These are phyloP conservation scores for Forficula auricularia DNA, from an alignment of 1,140 invertebrate species.

Conservation along the genomic window DNA sequence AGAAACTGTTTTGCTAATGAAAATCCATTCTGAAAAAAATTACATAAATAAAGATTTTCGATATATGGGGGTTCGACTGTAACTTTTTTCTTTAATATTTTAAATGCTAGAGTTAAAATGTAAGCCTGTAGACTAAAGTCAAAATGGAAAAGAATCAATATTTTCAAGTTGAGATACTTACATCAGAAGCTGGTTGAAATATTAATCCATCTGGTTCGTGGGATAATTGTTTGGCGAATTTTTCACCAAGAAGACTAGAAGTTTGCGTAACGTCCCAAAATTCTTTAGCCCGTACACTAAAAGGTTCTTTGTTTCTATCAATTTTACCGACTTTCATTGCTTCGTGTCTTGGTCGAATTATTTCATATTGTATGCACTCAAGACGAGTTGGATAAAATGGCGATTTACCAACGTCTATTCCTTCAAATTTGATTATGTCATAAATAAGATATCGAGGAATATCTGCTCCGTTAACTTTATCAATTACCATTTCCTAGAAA, in stretches of 20 bases:
- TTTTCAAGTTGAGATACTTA: no score
- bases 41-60: no score
- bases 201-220: slow-evolving; percentile 97
- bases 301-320: slow-evolving; percentile 61
- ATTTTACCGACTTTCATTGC: slow-evolving; percentile 62
- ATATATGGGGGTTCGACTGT: no score
- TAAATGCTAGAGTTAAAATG: no score
- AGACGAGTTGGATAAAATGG: slow-evolving; percentile 60
- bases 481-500: slow-evolving; percentile 82
- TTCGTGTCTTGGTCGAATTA: slow-evolving; percentile 46
- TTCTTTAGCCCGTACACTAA: slow-evolving; percentile 68
- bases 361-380: slow-evolving; percentile 52
- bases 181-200: slow-evolving; percentile 80
- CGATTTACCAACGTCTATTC: slow-evolving; percentile 55
- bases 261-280: slow-evolving; percentile 68
- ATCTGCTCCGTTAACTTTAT: slow-evolving; percentile 50
- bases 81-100: no score
- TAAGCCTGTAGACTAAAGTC: no score
- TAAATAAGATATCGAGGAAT: slow-evolving; percentile 87
- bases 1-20: no score
- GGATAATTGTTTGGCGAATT: slow-evolving; percentile 64
- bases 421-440: slow-evolving; percentile 77
- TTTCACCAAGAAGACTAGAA: slow-evolving; percentile 58
- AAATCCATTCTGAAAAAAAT: no score
- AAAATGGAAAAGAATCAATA: background rate